phyloP scores from a whole-genome alignment of 2,797 vertebrate genomes.

The Sebastes glaucus region DNA sequence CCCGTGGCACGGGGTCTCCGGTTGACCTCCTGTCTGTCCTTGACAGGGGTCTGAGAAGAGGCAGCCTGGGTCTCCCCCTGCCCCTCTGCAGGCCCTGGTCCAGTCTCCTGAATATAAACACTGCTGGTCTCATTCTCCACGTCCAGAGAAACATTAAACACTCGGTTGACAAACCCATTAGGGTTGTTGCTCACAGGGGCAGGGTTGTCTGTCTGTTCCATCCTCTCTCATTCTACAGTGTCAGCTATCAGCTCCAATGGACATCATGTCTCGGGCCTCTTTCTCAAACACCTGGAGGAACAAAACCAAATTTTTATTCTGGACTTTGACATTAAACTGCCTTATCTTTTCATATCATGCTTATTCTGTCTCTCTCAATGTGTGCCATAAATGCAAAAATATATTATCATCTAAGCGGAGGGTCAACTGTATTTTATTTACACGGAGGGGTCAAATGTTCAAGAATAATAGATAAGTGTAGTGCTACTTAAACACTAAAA shows the following conservation, averaged over 20 bases:
- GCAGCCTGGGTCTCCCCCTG: slow-evolving; percentile 64
- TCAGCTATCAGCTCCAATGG: slow-evolving; percentile 77
- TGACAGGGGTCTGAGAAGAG: slow-evolving; percentile 61
- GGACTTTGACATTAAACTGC: slow-evolving; percentile 28
- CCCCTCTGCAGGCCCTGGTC: slow-evolving; percentile 61
- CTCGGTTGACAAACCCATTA: slow-evolving; percentile 88
- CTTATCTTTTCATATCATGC: slow-evolving; percentile 13
- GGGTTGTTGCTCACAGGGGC: slow-evolving; percentile 76
- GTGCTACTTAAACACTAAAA: slow-evolving; percentile 10
- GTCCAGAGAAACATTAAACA: slow-evolving; percentile 85
- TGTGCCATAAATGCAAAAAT: not conserved
- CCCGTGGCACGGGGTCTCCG: slow-evolving; percentile 79
- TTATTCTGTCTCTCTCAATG: not conserved
- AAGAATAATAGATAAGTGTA: not conserved
- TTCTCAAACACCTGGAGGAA: slow-evolving; percentile 66
- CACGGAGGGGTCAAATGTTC: not conserved
- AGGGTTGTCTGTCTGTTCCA: slow-evolving; percentile 78
- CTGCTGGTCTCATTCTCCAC: slow-evolving; percentile 76
- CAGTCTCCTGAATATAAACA: slow-evolving; percentile 79
- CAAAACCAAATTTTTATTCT: slow-evolving; percentile 50
- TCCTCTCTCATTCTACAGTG: slow-evolving; percentile 81
- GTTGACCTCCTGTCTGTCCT: slow-evolving; percentile 80
- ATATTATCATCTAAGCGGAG: not conserved
- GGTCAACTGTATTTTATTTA: not conserved
- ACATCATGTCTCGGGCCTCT: slow-evolving; percentile 59